Percentiles rank a stretch among this genome's conserved stretches.
Evolutionary conservation across 2,113 vertebrate species (phyloP).

Genomic region (Natator depressus): DNA sequence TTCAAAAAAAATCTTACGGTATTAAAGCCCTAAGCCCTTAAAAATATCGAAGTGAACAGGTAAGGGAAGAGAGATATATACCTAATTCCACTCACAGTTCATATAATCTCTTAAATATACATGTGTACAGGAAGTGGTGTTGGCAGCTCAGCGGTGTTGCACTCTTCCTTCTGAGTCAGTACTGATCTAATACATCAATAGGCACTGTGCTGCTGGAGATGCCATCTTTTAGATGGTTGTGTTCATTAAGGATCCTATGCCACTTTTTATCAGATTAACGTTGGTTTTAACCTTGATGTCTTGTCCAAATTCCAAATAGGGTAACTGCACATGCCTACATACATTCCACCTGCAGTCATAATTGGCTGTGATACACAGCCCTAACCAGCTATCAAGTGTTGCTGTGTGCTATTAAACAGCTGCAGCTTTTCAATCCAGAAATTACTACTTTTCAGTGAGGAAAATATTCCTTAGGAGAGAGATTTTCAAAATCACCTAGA

Average conservation of each 20-base stretch:
- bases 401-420: not conserved
- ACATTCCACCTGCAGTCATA: not conserved
- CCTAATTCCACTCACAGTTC: not conserved
- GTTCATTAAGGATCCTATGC: not conserved
- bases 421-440: not conserved
- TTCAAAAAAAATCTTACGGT: not conserved
- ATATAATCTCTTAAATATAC: not conserved
- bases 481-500: not conserved
- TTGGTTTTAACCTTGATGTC: not conserved
- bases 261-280: not conserved
- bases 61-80: not conserved
- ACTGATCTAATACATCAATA: not conserved
- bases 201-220: not conserved
- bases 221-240: not conserved
- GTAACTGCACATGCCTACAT: not conserved
- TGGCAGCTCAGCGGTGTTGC: not conserved
- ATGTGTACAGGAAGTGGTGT: not conserved
- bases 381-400: not conserved
- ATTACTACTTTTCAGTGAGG: not conserved
- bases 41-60: not conserved
- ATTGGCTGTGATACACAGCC: not conserved
- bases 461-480: not conserved
- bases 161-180: not conserved
- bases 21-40: not conserved
- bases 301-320: not conserved